Evolutionary conservation across 2,797 vertebrate genomes (phyloP).

Genomic region (Darevskia mixta): DNA sequence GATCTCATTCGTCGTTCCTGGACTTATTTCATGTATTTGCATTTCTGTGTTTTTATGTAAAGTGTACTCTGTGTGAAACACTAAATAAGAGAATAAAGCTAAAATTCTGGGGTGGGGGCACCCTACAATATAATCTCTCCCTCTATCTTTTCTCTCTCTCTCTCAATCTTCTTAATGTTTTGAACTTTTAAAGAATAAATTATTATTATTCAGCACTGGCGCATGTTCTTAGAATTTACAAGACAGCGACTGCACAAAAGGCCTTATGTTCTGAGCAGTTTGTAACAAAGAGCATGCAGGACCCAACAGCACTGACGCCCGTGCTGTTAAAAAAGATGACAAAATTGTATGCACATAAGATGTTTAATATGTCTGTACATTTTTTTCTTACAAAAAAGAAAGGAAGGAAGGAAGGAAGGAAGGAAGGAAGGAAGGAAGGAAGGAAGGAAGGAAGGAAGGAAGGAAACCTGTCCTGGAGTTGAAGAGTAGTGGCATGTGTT

Average conservation of each 20-base stretch:
- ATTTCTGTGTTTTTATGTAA: neutral
- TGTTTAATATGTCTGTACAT: constrained; percentile 1
- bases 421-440: no score
- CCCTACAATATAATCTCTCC: neutral
- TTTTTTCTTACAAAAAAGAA: no score
- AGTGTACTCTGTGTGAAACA: constrained; percentile 15
- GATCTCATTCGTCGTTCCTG: constrained; percentile 46
- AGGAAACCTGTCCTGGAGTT: neutral
- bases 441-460: neutral
- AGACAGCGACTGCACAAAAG: constrained; percentile 40
- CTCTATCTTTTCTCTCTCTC: neutral
- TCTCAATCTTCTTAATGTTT: neutral
- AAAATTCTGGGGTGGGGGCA: no score
- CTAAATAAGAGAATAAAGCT: constrained; percentile 8
- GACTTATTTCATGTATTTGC: neutral
- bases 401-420: neutral
- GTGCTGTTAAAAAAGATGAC: neutral
- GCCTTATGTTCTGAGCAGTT: neutral
- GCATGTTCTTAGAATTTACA: neutral
- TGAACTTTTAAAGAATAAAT: constrained; percentile 12
- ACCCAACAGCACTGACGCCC: neutral
- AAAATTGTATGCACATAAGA: neutral
- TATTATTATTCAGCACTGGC: neutral
- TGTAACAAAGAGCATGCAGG: constrained; percentile 19
- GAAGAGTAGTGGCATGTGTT: neutral